Base-by-base conservation (phyloP, 2,888 invertebrate species). In the Drosophila atripex region DNA sequence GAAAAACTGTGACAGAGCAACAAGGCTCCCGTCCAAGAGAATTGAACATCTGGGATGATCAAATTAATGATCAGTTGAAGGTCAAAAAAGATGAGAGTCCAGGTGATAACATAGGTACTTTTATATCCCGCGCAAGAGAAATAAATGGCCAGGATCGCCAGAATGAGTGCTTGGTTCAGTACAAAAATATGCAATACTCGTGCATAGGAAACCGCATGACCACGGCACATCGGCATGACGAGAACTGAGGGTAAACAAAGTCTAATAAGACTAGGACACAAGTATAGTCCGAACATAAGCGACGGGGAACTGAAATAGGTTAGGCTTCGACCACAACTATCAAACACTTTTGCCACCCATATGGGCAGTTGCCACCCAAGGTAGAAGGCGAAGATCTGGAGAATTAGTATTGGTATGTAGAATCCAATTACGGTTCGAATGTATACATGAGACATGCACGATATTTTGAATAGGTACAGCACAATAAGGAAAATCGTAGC, bases 301-400 rank as follows among this genome's bases (percentile, higher is more conserved):
- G 92, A 92, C 30, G 92, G 92, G 66, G 92, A 89, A 8, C 93
- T 92, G 78, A 92, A 95, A 94, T 94, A 95, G 46, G 93, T 92
- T 93, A 95, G 92, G 1, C 92, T 90, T 14, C 89, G 77, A 23
- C 90, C 89, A 3, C 82, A 68, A 6, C 72, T 74, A 73, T 93
- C 92, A 55, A 92, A 86, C 11, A 90, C 58, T 23, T 90, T 57
- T 3, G 92, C 91, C 39, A 92, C 71, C 12, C 89, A 45, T 8
- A 90, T 14, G 1, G 90, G 88, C 52, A 91, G 68, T 3, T 75
- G 79, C 8, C 89, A 16, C 3, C 89, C 90, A 18, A 90, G 68
- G 54, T 71, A 76, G 76, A 91, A 56, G 71, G 91, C 76, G 51
- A 80, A 25, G 7, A 57, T 16, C 28, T 79, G 78, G 2, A 72